Conservation (phyloP, 2,797 vertebrate genomes). For the Amazonetta brasiliensis region DNA sequence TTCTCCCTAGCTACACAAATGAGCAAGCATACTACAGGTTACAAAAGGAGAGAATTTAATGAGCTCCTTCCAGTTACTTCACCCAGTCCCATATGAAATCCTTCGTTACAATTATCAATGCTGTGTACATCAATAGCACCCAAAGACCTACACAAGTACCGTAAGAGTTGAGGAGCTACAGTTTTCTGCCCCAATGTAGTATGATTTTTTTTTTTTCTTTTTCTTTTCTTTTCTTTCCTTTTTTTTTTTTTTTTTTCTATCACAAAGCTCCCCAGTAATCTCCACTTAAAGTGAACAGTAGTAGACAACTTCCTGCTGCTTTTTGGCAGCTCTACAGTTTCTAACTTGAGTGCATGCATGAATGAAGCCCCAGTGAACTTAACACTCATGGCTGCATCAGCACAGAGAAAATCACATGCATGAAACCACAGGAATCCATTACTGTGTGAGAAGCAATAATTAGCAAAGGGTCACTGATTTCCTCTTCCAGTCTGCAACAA, state of each 20-base stretch:
- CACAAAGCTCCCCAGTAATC: neutral
- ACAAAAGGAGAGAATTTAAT: neutral
- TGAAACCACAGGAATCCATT: slow-evolving; percentile 14
- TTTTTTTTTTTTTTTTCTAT: neutral
- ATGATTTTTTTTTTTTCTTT: neutral
- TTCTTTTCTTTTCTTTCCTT: neutral
- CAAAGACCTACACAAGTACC: neutral
- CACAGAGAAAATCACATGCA: neutral
- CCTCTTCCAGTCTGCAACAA: neutral
- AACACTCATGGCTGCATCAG: neutral
- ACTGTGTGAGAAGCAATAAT: neutral
- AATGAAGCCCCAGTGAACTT: neutral
- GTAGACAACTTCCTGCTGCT: neutral
- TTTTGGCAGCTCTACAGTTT: neutral
- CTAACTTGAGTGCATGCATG: neutral
- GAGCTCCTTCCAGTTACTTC: neutral
- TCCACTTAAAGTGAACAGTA: neutral
- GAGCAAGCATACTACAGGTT: neutral
- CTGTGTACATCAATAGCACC: neutral
- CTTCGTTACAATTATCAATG: neutral
- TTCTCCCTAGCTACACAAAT: neutral
- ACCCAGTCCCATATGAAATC: rapidly evolving
- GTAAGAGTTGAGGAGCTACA: neutral
- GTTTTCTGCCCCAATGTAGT: neutral
- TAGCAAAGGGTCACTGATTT: slow-evolving; percentile 7